These are phyloP conservation scores for Blastobasis adustella DNA, from an alignment of 2,888 invertebrate genomes.

Conservation along the genomic window DNA sequence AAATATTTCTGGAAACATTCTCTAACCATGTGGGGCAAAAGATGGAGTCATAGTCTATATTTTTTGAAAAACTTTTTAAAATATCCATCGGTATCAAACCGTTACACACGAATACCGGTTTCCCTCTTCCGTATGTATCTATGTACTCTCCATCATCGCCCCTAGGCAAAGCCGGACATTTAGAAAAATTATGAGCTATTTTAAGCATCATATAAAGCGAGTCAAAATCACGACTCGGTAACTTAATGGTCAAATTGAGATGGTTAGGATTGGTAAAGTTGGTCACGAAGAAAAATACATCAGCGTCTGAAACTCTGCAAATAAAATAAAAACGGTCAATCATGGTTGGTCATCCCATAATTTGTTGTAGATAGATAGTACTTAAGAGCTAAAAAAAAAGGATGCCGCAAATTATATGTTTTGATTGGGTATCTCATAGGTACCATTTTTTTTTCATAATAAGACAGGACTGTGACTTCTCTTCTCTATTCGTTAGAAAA, in stretches of 20 bases:
- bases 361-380: background rate
- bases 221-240: background rate
- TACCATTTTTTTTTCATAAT: too few species aligned
- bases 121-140: too few species aligned
- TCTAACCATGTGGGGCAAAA: too few species aligned
- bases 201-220: conserved; percentile 1
- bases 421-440: too few species aligned
- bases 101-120: too few species aligned
- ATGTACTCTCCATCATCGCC: background rate
- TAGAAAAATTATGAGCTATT: background rate
- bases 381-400: too few species aligned
- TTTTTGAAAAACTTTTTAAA: too few species aligned
- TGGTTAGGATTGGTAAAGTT: conserved; percentile 1
- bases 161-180: background rate
- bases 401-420: background rate
- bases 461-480: too few species aligned
- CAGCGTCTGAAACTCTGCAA: conserved; percentile 2
- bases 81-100: too few species aligned
- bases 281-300: conserved; percentile 1
- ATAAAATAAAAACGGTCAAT: too few species aligned
- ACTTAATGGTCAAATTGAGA: background rate
- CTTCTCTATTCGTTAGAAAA: background rate
- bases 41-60: too few species aligned
- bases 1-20: too few species aligned
- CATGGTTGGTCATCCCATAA: background rate